Evolutionary conservation across 2,113 vertebrate genomes (phyloP).

Genomic region (Coptodon rendalli): DNA sequence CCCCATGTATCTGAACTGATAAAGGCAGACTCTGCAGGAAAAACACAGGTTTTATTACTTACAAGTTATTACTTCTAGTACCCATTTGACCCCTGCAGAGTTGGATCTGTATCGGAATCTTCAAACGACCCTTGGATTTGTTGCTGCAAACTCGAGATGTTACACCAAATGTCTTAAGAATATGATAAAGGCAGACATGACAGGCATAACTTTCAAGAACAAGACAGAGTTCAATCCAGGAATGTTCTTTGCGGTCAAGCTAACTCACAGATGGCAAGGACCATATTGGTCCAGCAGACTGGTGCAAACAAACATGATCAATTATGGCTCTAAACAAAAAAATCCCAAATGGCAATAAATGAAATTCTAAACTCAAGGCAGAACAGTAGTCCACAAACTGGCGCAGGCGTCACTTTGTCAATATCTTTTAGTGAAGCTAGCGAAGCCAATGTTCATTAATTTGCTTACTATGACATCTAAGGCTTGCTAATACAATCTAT

Average conservation of each 20-base stretch:
- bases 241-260: neutral
- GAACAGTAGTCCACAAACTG: neutral
- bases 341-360: neutral
- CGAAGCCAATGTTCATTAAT: neutral
- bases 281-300: neutral
- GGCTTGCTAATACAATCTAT: neutral
- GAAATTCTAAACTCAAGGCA: neutral
- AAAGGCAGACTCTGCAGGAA: slow-evolving; percentile 85
- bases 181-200: neutral
- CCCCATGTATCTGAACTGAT: slow-evolving; percentile 98
- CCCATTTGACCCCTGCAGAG: neutral
- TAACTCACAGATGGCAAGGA: neutral
- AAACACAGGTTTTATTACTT: neutral
- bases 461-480: neutral
- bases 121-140: neutral
- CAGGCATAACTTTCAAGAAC: neutral
- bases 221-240: neutral
- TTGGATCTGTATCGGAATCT: neutral
- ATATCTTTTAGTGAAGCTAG: neutral
- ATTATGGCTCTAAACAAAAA: neutral
- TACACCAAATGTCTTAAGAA: neutral
- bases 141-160: neutral
- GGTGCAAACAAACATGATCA: neutral
- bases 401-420: neutral
- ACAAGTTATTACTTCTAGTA: neutral